A percentile compares a stretch with the other conserved stretches of the same genome.
Conservation (phyloP, 64 coral and sea anemone species). For the Montipora cactus region DNA sequence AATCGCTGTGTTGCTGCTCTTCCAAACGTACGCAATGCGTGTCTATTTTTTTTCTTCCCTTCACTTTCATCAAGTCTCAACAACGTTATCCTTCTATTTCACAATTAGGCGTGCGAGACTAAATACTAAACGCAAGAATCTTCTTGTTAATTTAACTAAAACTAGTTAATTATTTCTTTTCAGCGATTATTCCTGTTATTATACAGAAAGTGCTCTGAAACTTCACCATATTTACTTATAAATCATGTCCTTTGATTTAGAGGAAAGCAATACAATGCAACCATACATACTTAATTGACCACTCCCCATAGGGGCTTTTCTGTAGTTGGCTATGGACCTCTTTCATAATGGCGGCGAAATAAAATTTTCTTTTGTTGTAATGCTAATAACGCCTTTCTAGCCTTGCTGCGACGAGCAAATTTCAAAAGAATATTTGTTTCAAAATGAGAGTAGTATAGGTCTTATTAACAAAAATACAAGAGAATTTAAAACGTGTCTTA, state of each 20-base stretch:
- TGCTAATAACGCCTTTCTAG: too few species aligned
- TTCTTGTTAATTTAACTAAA: neutral
- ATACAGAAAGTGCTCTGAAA: neutral
- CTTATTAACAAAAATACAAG: too few species aligned
- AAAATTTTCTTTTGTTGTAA: too few species aligned
- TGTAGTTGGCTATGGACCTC: too few species aligned
- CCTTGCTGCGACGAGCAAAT: too few species aligned
- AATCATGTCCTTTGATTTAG: too few species aligned
- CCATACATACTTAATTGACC: neutral
- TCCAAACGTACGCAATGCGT: neutral
- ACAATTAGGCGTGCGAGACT: neutral
- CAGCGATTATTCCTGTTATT: neutral
- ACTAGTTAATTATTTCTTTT: neutral
- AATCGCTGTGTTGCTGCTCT: too few species aligned
- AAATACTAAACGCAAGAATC: neutral
- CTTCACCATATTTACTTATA: neutral
- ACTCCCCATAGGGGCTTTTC: too few species aligned
- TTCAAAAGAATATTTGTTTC: too few species aligned
- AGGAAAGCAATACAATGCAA: neutral
- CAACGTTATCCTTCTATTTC: neutral
- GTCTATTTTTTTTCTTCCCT: too few species aligned
- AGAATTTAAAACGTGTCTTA: too few species aligned
- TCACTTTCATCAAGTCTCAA: neutral
- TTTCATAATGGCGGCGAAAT: too few species aligned
- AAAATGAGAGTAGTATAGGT: neutral